Conservation (phyloP, 1,140 invertebrate genomes). For the Eubasilissa regina region DNA sequence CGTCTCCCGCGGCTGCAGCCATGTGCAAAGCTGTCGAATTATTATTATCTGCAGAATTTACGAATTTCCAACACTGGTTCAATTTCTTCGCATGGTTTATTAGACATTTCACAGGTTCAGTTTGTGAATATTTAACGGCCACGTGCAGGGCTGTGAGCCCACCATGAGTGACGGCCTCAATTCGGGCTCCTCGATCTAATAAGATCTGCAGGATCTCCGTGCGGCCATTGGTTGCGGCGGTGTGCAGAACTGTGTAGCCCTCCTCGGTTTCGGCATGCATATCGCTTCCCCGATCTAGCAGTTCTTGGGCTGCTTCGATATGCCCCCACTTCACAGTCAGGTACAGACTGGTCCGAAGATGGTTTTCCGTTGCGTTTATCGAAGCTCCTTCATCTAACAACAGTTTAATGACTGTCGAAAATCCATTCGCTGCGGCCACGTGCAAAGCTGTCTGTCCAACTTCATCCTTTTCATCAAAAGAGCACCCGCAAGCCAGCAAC, state of each 20-base stretch:
- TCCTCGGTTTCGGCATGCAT: not conserved
- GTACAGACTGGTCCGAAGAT: not conserved
- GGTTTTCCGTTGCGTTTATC: not conserved
- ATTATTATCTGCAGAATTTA: not conserved
- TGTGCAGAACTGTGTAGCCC: not conserved
- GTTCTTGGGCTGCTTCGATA: not conserved
- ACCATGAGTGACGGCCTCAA: not conserved
- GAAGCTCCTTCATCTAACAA: not conserved
- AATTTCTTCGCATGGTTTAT: not conserved
- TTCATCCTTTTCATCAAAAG: not conserved
- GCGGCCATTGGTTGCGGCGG: not conserved
- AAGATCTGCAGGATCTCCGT: not conserved
- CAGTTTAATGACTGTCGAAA: not conserved
- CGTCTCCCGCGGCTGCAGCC: not conserved
- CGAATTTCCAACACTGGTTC: not conserved
- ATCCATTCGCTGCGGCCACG: not conserved
- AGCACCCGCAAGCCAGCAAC: not conserved
- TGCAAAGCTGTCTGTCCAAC: not conserved
- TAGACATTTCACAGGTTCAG: not conserved
- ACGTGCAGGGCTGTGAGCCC: not conserved
- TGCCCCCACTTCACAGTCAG: not conserved
- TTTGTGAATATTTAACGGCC: not conserved
- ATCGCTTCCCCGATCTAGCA: not conserved
- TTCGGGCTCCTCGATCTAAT: not conserved
- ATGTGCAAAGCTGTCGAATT: not conserved